Conservation (phyloP, 2,888 invertebrate genomes). For the Andrena hattorfiana region DNA sequence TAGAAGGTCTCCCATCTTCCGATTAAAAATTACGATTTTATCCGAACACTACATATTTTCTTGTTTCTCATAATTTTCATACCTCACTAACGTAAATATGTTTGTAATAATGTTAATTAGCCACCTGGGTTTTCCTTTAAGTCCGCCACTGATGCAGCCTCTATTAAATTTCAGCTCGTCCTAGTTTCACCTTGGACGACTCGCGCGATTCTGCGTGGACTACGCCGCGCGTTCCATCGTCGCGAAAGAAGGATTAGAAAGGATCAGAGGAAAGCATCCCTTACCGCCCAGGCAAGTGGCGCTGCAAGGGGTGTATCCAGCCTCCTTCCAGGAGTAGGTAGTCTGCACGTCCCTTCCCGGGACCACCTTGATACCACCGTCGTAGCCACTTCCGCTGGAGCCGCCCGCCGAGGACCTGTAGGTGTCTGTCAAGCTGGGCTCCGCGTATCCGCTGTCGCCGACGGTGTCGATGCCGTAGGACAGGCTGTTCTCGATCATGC, state of each 20-base stretch:
- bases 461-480: constrained; percentile 83
- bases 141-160: too few species aligned
- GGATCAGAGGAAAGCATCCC: constrained; percentile 79
- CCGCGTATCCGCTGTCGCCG: constrained; percentile 84
- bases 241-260: not conserved
- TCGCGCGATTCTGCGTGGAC: too few species aligned
- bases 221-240: too few species aligned
- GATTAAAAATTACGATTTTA: too few species aligned
- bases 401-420: constrained; percentile 79
- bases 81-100: too few species aligned
- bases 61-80: too few species aligned
- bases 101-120: too few species aligned
- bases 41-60: too few species aligned
- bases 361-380: constrained; percentile 78
- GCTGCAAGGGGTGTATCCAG: constrained; percentile 96
- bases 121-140: too few species aligned
- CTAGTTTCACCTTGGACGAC: too few species aligned
- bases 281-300: constrained; percentile 95
- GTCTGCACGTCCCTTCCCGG: constrained; percentile 90
- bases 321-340: constrained; percentile 95
- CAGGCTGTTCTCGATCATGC: constrained; percentile 81
- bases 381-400: constrained; percentile 70
- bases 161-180: constrained; percentile 19
- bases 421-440: constrained; percentile 82
- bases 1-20: too few species aligned